A percentile compares a stretch with the other conserved stretches of the same genome.
phyloP scores from a whole-genome alignment of 2,888 invertebrate species.

The Pandemis cinnamomeana region DNA sequence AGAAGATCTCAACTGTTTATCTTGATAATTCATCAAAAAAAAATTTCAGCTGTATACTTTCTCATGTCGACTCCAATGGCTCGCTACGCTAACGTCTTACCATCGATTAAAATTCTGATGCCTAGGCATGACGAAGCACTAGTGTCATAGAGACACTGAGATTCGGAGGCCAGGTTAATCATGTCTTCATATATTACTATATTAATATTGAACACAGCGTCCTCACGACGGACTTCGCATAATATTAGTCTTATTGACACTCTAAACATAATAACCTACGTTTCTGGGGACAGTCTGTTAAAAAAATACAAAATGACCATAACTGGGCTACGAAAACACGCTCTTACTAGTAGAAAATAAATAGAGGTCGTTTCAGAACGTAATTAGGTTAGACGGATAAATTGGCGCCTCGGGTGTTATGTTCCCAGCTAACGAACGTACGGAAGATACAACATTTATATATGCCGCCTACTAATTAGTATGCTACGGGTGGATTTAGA shows the following conservation, averaged over 20 bases:
- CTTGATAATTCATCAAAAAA: too few relatives aligned
- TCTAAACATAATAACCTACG: not conserved
- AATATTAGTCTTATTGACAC: not conserved
- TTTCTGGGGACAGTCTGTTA: not conserved
- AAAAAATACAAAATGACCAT: conserved; percentile 6
- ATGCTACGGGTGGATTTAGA: conserved; percentile 39
- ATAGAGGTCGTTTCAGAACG: conserved; percentile 62
- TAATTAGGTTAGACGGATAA: conserved; percentile 70
- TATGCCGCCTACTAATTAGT: conserved; percentile 43
- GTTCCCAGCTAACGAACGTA: conserved; percentile 57
- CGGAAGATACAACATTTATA: conserved; percentile 46
- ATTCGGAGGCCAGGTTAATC: too few relatives aligned
- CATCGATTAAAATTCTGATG: too few relatives aligned
- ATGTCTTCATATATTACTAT: too few relatives aligned
- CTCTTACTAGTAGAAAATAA: conserved; percentile 52
- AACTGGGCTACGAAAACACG: conserved; percentile 22
- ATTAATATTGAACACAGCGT: too few relatives aligned
- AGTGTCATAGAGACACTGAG: too few relatives aligned
- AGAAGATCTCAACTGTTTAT: too few relatives aligned
- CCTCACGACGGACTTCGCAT: too few relatives aligned
- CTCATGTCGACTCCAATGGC: too few relatives aligned
- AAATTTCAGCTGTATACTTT: too few relatives aligned
- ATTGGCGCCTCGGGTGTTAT: conserved; percentile 67
- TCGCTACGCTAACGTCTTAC: too few relatives aligned
- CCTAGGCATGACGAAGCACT: too few relatives aligned